Percentiles rank a stretch among this genome's conserved stretches.
Conservation (phyloP, 1,140 invertebrate genomes). For the Drosophila ironensis region DNA sequence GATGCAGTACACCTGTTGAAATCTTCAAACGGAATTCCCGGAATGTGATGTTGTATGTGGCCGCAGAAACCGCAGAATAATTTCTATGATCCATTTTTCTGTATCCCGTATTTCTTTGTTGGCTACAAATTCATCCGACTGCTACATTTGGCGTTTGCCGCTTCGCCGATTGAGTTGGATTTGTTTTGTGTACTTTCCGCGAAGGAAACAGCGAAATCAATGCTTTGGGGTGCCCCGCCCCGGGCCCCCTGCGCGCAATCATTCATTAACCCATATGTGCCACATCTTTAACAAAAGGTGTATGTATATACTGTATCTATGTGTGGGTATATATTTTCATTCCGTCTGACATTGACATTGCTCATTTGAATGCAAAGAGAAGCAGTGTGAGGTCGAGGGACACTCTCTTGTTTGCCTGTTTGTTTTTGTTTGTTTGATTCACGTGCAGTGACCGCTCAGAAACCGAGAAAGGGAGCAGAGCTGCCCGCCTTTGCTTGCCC, state of each 20-base stretch:
- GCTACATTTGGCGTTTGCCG: background rate
- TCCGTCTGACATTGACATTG: constrained; percentile 39
- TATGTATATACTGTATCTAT: no score
- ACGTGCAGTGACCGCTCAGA: constrained; percentile 14
- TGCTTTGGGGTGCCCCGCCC: constrained; percentile 6
- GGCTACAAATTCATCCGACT: background rate
- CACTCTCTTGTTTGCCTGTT: background rate
- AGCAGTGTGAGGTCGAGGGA: background rate
- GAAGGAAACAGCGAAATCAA: constrained; percentile 8
- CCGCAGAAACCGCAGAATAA: constrained; percentile 18
- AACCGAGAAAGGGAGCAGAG: background rate
- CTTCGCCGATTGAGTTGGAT: constrained; percentile 8
- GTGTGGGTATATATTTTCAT: constrained; percentile 5
- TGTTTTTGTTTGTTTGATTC: constrained; percentile 15
- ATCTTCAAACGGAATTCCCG: constrained; percentile 8
- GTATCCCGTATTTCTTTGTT: background rate
- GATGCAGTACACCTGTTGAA: background rate
- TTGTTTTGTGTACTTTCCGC: background rate
- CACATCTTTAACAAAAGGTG: constrained; percentile 15
- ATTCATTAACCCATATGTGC: constrained; percentile 43
- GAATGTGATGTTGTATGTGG: background rate
- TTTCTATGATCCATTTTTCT: constrained; percentile 11
- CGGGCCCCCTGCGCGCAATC: constrained; percentile 1
- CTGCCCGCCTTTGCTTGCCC: constrained; percentile 1
- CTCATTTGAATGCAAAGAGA: constrained; percentile 20